These are phyloP conservation scores for Cirrhinus molitorella DNA, from an alignment of 2,797 vertebrate species.

Conservation along the genomic window DNA sequence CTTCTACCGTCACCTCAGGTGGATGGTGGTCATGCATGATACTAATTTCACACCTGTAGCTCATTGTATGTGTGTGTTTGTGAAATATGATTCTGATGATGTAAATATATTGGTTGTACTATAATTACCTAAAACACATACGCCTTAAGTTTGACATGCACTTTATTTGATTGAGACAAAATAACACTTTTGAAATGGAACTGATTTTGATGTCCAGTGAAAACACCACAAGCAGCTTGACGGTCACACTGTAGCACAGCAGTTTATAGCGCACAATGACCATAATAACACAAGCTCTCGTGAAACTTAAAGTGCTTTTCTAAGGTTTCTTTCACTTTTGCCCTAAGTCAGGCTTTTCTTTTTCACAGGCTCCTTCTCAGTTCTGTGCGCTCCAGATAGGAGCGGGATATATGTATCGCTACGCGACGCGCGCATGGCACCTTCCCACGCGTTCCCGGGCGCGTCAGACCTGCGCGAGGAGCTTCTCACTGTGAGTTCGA, in stretches of 20 bases:
- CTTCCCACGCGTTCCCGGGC: conserved; percentile 50
- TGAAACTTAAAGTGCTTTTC: conserved; percentile 15
- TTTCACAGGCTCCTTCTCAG: conserved; percentile 74
- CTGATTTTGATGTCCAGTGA: conserved; percentile 39
- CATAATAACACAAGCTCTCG: conserved; percentile 16
- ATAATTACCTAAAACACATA: conserved; percentile 2
- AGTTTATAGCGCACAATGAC: conserved; percentile 30
- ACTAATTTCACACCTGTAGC: background rate
- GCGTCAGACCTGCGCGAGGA: conserved; percentile 51
- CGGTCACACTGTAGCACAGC: conserved; percentile 20
- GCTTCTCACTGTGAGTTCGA: conserved; percentile 68
- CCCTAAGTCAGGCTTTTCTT: conserved; percentile 61
- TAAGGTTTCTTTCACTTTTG: conserved; percentile 13
- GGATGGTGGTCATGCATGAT: background rate
- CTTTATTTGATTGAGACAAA: conserved; percentile 60
- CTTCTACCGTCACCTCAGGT: background rate
- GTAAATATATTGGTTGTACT: background rate
- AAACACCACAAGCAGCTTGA: conserved; percentile 38
- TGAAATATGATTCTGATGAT: background rate
- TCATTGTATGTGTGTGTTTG: background rate
- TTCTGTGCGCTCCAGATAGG: conserved; percentile 80
- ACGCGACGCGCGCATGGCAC: conserved; percentile 71
- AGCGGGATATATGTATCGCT: conserved; percentile 85
- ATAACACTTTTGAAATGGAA: conserved; percentile 48
- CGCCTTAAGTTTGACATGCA: conserved; percentile 45